Evolutionary conservation across 1,140 invertebrate species (phyloP).

Genomic region (Meloidogyne floridensis): DNA sequence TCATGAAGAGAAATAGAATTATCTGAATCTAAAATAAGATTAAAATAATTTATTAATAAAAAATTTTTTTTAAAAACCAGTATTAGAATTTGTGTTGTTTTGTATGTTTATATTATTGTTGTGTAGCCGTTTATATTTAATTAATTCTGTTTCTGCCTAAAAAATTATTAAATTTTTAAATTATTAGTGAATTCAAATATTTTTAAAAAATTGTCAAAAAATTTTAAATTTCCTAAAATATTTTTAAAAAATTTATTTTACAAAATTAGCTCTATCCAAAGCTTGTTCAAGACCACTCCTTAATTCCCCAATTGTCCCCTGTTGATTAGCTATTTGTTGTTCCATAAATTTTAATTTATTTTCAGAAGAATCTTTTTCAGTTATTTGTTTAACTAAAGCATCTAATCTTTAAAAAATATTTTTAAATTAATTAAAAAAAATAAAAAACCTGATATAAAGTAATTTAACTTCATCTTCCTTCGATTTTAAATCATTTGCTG

Average conservation of each 20-base stretch:
- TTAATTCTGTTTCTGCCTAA: constrained; percentile 25
- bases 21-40: neutral
- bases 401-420: constrained; percentile 31
- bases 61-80: neutral
- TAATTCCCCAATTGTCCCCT: constrained; percentile 24
- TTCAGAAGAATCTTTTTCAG: constrained; percentile 27
- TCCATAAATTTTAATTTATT: constrained; percentile 35
- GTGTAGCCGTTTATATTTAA: constrained; percentile 15
- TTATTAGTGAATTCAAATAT: neutral
- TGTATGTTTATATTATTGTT: neutral
- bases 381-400: constrained; percentile 34
- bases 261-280: constrained; percentile 36
- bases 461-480: constrained; percentile 29
- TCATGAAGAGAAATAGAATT: constrained; percentile 23
- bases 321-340: constrained; percentile 32
- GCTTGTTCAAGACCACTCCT: constrained; percentile 24
- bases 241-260: constrained; percentile 17
- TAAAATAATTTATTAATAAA: neutral
- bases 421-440: neutral
- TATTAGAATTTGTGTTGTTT: neutral
- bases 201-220: neutral
- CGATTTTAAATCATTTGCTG: constrained; percentile 17
- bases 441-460: constrained; percentile 4
- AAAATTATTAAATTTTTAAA: constrained; percentile 4
- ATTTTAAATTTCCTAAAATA: too few relatives aligned